Percentiles rank a stretch among this genome's conserved stretches.
These are phyloP conservation scores for Rhodophaea formosa DNA, from an alignment of 2,888 invertebrate species.

Conservation along the genomic window DNA sequence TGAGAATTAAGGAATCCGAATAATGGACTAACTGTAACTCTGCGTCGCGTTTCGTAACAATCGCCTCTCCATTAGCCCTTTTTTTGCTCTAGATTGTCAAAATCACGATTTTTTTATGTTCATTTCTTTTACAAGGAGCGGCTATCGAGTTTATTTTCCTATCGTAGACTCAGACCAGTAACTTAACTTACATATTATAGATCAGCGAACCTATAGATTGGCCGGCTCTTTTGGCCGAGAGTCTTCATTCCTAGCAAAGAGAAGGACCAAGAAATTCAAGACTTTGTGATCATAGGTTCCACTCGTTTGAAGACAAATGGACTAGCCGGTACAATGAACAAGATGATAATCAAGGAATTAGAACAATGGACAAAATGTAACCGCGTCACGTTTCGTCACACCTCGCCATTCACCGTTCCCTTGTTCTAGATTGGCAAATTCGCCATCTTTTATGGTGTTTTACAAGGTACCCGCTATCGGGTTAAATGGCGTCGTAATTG, in stretches of 20 bases:
- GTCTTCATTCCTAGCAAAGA: too few relatives aligned
- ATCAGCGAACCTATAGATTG: too few relatives aligned
- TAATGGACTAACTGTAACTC: constrained; percentile 56
- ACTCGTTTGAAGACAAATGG: too few relatives aligned
- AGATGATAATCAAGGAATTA: constrained; percentile 44
- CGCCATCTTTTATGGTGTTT: not conserved
- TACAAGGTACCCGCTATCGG: not conserved
- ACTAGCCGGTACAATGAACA: constrained; percentile 32
- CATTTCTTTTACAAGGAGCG: constrained; percentile 12
- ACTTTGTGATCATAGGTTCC: too few relatives aligned
- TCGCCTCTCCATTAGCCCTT: constrained; percentile 36
- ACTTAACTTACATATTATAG: too few relatives aligned
- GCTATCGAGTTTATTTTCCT: not conserved
- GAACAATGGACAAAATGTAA: constrained; percentile 45
- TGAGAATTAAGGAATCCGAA: constrained; percentile 46
- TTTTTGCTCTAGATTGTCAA: constrained; percentile 36
- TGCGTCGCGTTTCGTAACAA: constrained; percentile 46
- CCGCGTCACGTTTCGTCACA: too few relatives aligned
- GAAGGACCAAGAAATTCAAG: too few relatives aligned
- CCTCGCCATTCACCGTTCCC: too few relatives aligned
- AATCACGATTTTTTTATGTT: constrained; percentile 20
- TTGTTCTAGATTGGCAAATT: too few relatives aligned
- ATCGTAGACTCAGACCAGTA: too few relatives aligned
- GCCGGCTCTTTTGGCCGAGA: too few relatives aligned
- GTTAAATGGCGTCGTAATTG: constrained; percentile 8